Base-by-base conservation (phyloP, 2,888 invertebrate species). In the Amblyteles armatorius region DNA sequence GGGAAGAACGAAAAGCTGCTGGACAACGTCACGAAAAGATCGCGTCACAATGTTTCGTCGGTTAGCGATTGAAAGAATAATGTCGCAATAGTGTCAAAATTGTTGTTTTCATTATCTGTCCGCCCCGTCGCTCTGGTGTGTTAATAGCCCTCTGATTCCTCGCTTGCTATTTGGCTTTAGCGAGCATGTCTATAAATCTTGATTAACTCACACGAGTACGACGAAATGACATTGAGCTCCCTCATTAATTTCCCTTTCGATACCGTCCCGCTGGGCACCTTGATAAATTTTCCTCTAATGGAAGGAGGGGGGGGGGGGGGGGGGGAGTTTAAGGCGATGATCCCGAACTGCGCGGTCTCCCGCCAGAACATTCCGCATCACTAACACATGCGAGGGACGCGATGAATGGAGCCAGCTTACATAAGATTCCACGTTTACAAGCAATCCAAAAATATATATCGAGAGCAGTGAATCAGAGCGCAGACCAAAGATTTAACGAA, bases 381-480 rank as follows among this genome's bases (percentile, higher is more conserved):
- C 52, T 19, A 13, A 19, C 79, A 29, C 26, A 44, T 48, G 19
- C 22, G 29, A 55, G 11, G 16, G 11, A 4, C 44, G 36, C 67
- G 63, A 84, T 72, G 74, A 80, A 84, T 72, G 76, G 50, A 77
- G 48, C 11, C 44, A 40, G 60, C 72, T 84, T 78, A 78, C 68
- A 57, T 84, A 81, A 84, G 77, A 68, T 55, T 22, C 68, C 9
- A 44, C 19, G 77, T 73, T 84, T 81, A 84, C 81, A 78, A 84
- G 77, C 84, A 81, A 73, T 81, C 80, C 72, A 72, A 78, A 84
- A 84, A 84, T 84, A 84, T 78, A 57, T 78, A 57, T 57, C 78
- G 63, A 52, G 80, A 73, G 60, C 78, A 73, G 77, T 78, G 73
- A 68, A 78, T 78, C 81, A 73, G 22, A 57, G 57, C 26, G 57